Evolutionary conservation across 1,140 invertebrate genomes (phyloP).

Genomic region (Euglossa dilemma): DNA sequence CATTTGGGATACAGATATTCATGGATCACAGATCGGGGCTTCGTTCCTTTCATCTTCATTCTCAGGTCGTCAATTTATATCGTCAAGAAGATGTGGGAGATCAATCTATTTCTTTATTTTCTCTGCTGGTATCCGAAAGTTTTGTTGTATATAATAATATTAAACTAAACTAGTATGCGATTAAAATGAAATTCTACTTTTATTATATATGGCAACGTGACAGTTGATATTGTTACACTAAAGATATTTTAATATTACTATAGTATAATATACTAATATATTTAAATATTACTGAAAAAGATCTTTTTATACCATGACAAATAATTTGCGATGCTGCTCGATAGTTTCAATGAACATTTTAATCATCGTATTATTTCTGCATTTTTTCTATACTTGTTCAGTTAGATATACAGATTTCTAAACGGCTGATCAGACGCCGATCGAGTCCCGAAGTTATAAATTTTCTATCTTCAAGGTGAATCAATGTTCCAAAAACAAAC

Average conservation of each 20-base stretch:
- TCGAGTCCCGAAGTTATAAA: conserved; percentile 47
- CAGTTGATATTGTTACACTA: no score
- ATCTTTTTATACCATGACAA: conserved; percentile 20
- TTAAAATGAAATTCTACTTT: no score
- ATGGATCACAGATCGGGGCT: conserved; percentile 29
- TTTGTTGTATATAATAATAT: no score
- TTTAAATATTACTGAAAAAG: background rate
- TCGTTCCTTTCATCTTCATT: background rate
- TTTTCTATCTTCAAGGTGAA: conserved; percentile 30
- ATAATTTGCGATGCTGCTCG: conserved; percentile 22
- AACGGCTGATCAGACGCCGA: conserved; percentile 42
- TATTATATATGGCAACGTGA: no score
- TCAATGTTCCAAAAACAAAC: conserved; percentile 63
- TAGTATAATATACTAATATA: no score
- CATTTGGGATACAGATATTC: conserved; percentile 18
- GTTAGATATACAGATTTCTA: background rate
- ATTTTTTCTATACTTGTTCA: background rate
- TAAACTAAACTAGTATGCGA: no score
- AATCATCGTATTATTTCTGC: background rate
- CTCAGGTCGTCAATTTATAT: background rate
- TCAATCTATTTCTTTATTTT: conserved; percentile 38
- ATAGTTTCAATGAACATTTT: background rate
- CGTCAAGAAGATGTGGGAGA: conserved; percentile 25
- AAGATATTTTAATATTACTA: no score
- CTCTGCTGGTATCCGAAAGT: background rate